These are phyloP conservation scores for Drosophila sp. DNA, from an alignment of 1,140 invertebrate species.

Conservation along the genomic window DNA sequence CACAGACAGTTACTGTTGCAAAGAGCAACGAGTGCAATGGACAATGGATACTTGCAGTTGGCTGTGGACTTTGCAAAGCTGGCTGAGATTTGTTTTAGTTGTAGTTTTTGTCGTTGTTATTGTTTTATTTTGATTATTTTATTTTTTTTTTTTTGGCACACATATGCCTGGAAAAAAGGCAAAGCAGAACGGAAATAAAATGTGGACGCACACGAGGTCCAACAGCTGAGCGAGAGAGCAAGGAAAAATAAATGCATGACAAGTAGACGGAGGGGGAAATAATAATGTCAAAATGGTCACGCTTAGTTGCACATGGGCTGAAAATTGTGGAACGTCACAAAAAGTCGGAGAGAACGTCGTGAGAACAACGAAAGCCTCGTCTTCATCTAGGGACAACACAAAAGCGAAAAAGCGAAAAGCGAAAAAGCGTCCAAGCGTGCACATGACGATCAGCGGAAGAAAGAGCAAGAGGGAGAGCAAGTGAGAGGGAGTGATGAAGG, in stretches of 20 bases:
- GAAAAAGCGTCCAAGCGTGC: slow-evolving; percentile 66
- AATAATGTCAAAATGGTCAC: slow-evolving; percentile 80
- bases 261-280: slow-evolving; percentile 1
- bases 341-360: slow-evolving; percentile 45
- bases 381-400: slow-evolving; percentile 31
- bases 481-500: slow-evolving; percentile 6
- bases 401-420: slow-evolving; percentile 46
- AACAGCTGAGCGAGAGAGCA: slow-evolving; percentile 6
- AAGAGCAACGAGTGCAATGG: slow-evolving; percentile 5
- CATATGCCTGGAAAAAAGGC: slow-evolving; percentile 27
- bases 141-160: slow-evolving; percentile 52
- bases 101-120: too few species aligned
- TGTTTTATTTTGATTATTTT: background rate
- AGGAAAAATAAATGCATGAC: background rate
- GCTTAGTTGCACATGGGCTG: slow-evolving; percentile 67
- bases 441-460: slow-evolving; percentile 32
- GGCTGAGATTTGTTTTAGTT: slow-evolving; percentile 63
- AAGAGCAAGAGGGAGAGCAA: background rate
- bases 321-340: slow-evolving; percentile 31
- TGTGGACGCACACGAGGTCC: slow-evolving; percentile 65
- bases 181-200: slow-evolving; percentile 66
- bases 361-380: slow-evolving; percentile 64
- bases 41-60: slow-evolving; percentile 22
- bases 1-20: slow-evolving; percentile 13
- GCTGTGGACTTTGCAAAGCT: slow-evolving; percentile 23